Conservation (phyloP, 2,113 vertebrate genomes). For the Daubentonia madagascariensis region DNA sequence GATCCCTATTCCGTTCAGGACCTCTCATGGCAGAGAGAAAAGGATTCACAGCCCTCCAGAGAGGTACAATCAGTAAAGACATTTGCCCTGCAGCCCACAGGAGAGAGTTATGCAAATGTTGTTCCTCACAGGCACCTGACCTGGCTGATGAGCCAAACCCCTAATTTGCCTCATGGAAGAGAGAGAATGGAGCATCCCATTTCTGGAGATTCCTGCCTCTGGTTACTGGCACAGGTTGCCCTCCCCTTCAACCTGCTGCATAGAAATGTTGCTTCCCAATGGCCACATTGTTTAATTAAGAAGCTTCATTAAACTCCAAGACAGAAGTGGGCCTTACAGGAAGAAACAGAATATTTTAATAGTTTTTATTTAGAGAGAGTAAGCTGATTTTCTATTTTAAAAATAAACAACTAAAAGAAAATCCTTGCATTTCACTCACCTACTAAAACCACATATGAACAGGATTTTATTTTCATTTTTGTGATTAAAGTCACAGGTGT, state of each 20-base stretch:
- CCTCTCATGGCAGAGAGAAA: not conserved
- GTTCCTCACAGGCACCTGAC: not conserved
- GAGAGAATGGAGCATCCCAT: accelerated
- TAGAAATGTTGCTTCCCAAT: not conserved
- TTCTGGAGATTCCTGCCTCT: not conserved
- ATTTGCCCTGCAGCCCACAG: conserved; percentile 3
- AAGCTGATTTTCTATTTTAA: not conserved
- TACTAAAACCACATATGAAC: not conserved
- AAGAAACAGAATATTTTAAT: not conserved
- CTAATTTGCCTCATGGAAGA: not conserved
- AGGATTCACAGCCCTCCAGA: not conserved
- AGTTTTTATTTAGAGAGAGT: not conserved
- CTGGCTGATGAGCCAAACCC: conserved; percentile 9
- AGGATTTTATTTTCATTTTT: not conserved
- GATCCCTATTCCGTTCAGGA: conserved; percentile 33
- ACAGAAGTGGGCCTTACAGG: not conserved
- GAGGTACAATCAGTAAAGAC: not conserved
- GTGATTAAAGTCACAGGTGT: not conserved
- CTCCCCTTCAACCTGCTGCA: not conserved
- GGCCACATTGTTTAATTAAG: conserved; percentile 27
- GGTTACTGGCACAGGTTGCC: not conserved
- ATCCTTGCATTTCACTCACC: not conserved
- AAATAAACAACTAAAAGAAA: not conserved
- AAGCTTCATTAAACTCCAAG: not conserved
- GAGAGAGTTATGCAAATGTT: conserved; percentile 18